Evolutionary conservation across 2,113 vertebrate genomes (phyloP).

Genomic region (Poeciliopsis occidentalis): DNA sequence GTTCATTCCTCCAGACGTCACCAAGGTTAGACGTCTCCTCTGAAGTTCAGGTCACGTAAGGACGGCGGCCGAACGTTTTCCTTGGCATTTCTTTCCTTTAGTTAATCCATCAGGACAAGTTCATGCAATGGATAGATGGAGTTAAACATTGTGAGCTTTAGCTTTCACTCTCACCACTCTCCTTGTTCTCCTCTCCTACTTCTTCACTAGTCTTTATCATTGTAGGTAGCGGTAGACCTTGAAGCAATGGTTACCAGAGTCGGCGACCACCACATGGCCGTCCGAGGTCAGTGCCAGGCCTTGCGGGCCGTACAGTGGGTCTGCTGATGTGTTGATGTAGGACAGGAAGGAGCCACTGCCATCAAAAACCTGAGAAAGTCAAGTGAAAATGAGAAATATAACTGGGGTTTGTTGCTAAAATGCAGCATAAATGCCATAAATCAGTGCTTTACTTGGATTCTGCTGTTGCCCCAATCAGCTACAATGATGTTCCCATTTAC

Average conservation of each 20-base stretch:
- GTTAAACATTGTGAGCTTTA: conserved; percentile 5
- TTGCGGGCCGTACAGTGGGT: conserved; percentile 95
- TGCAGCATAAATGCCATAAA: background rate
- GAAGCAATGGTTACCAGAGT: conserved; percentile 98
- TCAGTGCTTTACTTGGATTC: conserved; percentile 87
- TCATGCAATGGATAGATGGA: background rate
- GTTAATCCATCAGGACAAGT: background rate
- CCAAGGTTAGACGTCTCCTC: background rate
- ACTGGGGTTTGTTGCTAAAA: background rate
- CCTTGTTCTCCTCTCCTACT: background rate
- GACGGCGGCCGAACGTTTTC: background rate
- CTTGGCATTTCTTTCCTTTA: background rate
- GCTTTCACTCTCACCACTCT: background rate
- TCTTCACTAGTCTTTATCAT: conserved; percentile 70
- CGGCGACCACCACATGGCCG: conserved; percentile 95
- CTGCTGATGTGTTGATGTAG: conserved; percentile 97
- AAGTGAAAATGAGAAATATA: background rate
- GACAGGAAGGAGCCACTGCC: conserved; percentile 95
- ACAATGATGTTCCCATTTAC: conserved; percentile 96
- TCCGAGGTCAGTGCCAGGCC: conserved; percentile 94
- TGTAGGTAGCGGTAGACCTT: conserved; percentile 98
- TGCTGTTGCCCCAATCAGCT: conserved; percentile 97
- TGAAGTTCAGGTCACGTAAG: background rate
- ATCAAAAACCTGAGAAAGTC: conserved; percentile 88
- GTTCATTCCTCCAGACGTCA: background rate